Evolutionary conservation across 2,888 invertebrate species (phyloP).

Genomic region (Campopleginae sp.): DNA sequence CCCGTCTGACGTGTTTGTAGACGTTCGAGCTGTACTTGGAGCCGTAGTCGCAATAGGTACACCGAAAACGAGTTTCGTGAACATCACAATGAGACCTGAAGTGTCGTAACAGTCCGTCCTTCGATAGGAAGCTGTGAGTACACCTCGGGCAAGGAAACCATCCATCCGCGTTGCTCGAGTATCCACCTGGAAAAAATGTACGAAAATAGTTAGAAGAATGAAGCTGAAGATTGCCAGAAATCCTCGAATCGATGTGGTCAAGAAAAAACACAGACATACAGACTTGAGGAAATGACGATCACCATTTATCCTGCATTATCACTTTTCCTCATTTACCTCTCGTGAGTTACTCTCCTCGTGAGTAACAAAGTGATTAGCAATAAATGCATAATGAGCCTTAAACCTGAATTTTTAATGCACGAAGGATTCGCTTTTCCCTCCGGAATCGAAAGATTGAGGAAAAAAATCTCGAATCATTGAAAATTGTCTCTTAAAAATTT

Average conservation of each 20-base stretch:
- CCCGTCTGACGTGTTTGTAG: conserved; percentile 74
- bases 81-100: conserved; percentile 78
- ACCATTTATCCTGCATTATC: neutral
- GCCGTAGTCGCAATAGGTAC: conserved; percentile 76
- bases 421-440: neutral
- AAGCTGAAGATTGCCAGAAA: neutral
- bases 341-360: neutral
- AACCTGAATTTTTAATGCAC: neutral
- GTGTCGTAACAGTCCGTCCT: conserved; percentile 78
- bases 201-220: neutral
- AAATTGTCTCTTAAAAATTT: neutral
- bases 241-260: conserved; percentile 28
- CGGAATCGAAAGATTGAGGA: neutral
- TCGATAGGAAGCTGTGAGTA: conserved; percentile 72
- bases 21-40: conserved; percentile 77
- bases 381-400: neutral
- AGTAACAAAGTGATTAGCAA: conserved; percentile 27
- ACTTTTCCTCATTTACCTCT: conserved; percentile 8
- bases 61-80: conserved; percentile 75
- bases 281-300: neutral
- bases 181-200: conserved; percentile 74
- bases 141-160: conserved; percentile 75
- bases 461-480: neutral
- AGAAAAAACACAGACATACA: conserved; percentile 1
- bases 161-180: conserved; percentile 63